Base-by-base conservation (phyloP, 2,113 vertebrate species). In the Perca schrenkii region DNA sequence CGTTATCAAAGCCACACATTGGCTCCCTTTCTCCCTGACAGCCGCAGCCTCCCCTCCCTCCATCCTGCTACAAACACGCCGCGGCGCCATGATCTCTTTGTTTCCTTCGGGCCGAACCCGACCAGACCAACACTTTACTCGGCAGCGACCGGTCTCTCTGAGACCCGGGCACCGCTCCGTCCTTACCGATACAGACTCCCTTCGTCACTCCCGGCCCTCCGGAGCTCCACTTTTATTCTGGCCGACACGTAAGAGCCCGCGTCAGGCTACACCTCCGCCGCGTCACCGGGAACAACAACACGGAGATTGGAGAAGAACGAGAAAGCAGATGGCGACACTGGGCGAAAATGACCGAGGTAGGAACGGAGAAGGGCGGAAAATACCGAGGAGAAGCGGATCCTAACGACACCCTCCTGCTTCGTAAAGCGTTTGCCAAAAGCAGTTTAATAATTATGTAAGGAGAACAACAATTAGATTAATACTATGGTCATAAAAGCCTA, bases 171-270 rank as follows among this genome's bases (percentile, higher is more conserved):
- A 94, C 94, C 92, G 94, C 93, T 93, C 95, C 95, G 95, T 96
- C 97, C 97, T 97, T 99, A 98, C 98, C 97, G 96, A 95, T 96
- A 96, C 96, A 93, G 94, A 94, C 97, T 97, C 96, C 95, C 96
- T 96, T 96, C 97, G 97, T 98, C 97, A 97, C 97, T 97, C 96
- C 95, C 95, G 95, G 96, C 96, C 97, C 97, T 97, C 96, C 94
- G 94, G 94, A 95, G 97, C 97, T 97, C 97, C 97, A 97, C 97
- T 99, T 99, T 99, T 99, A 98, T 98, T 98, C 97, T 96, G 96
- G 97, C 97, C 97, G 97, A 98, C 97, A 98, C 97, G 97, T 99
- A 99, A 98, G 97, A 98, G 97, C 97, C 97, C 97, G 97, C 97
- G 97, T 99, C 97, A 99, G 98, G 98, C 97, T 97, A 98, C 97